Base-by-base conservation (phyloP, 2,797 vertebrate genomes). In the Xenops minutus region DNA sequence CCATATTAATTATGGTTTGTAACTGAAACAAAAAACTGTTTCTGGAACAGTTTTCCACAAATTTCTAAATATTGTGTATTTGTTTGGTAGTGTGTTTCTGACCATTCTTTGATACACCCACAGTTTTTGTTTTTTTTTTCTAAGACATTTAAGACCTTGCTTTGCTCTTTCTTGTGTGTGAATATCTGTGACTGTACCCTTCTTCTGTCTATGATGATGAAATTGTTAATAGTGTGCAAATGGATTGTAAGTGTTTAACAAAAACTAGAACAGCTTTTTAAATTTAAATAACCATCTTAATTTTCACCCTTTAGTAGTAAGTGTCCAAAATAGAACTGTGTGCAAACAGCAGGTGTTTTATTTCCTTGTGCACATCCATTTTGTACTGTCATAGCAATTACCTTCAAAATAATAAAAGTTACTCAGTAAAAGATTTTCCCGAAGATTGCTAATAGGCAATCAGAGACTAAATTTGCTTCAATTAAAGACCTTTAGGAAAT, bases 401-500 rank as follows among this genome's bases (percentile, higher is more conserved):
- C 16, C 34, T 79, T 89, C 58, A 43, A 64, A 74, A 52, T 58
- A 77, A 85, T 92, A 69, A 18, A 88, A 93, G 49, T 68, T 83
- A 81, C 14, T 43, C 63, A 79, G 9, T 56, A 71, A 64, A 90
- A 91, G 32, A 49, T 74, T 89, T 82, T 71, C 75, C 68, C 27
- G 37, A 61, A 77, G 43, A 54, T 84, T 79, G 34, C 29, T 92
- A 63, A 73, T n/a, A 85, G 63, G 59, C 44, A 76, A 49, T 88
- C 16, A 9, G 72, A 87, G 54, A 62, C 88, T 62, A 30, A 90
- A 86, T 76, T 81, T 90, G 4, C 55, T 78, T 54, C 51, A 67
- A 12, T 69, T 95, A 55, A 78, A 92, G 76, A 14, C 36, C 39
- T 86, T 69, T 91, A 95, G 61, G 76, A 81, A 84, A 79, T 69